These are phyloP conservation scores for Campodea augens DNA, from an alignment of 1,140 invertebrate genomes.

Conservation along the genomic window DNA sequence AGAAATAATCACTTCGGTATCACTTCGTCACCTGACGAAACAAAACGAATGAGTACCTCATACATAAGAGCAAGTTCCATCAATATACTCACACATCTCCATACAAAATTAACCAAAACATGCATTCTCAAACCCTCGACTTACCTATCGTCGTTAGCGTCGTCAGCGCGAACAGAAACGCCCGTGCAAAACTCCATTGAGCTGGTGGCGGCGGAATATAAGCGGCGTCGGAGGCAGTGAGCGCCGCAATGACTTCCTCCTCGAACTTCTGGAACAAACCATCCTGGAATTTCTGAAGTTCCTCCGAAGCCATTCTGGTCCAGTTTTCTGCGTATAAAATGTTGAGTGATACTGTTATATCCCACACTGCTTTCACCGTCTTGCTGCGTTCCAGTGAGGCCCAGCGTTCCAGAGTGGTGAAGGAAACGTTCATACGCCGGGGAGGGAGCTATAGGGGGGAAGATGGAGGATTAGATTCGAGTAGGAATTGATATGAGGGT, in stretches of 20 bases:
- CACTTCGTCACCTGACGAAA: too few relatives aligned
- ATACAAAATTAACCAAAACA: too few relatives aligned
- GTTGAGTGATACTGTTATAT: constrained; percentile 80
- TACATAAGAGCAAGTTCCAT: too few relatives aligned
- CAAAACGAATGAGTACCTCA: too few relatives aligned
- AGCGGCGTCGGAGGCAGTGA: constrained; percentile 22
- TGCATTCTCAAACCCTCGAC: too few relatives aligned
- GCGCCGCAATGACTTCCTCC: constrained; percentile 42
- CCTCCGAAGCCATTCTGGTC: constrained; percentile 65
- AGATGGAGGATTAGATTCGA: too few relatives aligned
- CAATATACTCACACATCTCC: too few relatives aligned
- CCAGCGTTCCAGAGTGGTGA: neutral
- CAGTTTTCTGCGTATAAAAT: constrained; percentile 89
- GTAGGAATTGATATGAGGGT: too few relatives aligned
- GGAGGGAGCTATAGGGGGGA: too few relatives aligned
- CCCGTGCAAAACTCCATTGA: constrained; percentile 82
- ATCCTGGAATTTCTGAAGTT: constrained; percentile 76
- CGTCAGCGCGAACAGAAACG: constrained; percentile 88
- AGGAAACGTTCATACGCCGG: too few relatives aligned
- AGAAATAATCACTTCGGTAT: too few relatives aligned
- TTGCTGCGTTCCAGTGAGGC: constrained; percentile 43
- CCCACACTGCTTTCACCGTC: constrained; percentile 79
- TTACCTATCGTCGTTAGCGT: constrained; percentile 91
- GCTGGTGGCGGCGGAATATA: constrained; percentile 11
- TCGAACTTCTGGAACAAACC: constrained; percentile 56